Evolutionary conservation across 2,113 vertebrate genomes (phyloP).

Genomic region (Bolborhynchus lineola): DNA sequence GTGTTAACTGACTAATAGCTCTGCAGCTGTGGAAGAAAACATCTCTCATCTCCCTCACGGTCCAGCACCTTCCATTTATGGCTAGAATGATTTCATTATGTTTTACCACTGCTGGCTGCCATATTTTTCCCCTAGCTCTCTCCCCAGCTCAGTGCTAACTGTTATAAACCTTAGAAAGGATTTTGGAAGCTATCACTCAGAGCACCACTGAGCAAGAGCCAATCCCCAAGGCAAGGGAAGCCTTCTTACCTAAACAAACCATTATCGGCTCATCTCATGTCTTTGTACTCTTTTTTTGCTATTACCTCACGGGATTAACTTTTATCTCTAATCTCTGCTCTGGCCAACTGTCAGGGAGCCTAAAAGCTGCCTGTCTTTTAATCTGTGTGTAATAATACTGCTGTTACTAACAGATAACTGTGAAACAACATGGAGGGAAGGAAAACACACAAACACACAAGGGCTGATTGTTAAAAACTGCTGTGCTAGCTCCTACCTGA

Average conservation of each 20-base stretch:
- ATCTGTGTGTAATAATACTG: slow-evolving; percentile 66
- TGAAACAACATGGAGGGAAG: slow-evolving; percentile 50
- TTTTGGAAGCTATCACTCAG: slow-evolving; percentile 54
- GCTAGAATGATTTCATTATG: slow-evolving; percentile 44
- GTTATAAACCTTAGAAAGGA: slow-evolving; percentile 16
- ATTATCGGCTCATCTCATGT: slow-evolving; percentile 64
- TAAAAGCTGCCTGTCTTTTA: slow-evolving; percentile 65
- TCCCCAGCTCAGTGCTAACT: background rate
- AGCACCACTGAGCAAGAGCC: slow-evolving; percentile 17
- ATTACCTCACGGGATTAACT: slow-evolving; percentile 62
- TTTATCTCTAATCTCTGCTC: slow-evolving; percentile 70
- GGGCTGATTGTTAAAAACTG: slow-evolving; percentile 27
- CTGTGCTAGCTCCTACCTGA: background rate
- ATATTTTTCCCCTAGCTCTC: background rate
- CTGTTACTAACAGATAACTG: slow-evolving; percentile 65
- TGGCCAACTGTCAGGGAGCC: slow-evolving; percentile 65
- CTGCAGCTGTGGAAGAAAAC: slow-evolving; percentile 58
- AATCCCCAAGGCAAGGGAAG: slow-evolving; percentile 34
- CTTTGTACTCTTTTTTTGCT: slow-evolving; percentile 71
- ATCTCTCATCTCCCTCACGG: slow-evolving; percentile 58
- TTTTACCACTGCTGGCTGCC: slow-evolving; percentile 46
- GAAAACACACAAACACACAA: slow-evolving; percentile 26
- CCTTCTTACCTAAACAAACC: slow-evolving; percentile 60
- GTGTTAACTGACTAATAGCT: slow-evolving; percentile 63
- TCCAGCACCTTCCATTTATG: slow-evolving; percentile 53